Conservation (phyloP, 2,797 vertebrate genomes). For the Crenichthys baileyi region DNA sequence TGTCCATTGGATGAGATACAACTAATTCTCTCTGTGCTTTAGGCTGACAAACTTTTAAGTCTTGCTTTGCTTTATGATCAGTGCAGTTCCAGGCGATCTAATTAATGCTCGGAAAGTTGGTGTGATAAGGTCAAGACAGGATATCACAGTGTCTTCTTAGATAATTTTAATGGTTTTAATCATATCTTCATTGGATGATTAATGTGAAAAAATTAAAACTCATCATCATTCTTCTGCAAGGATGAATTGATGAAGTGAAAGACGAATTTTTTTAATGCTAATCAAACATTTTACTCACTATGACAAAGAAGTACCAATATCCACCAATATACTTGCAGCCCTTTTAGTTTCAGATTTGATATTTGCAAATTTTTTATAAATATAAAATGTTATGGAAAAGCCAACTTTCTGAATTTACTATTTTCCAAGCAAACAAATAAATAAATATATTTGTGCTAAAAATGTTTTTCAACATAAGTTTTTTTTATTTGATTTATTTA, state of each 20-base stretch:
- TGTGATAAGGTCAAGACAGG: not conserved
- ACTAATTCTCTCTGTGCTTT: too few relatives aligned
- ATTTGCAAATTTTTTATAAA: not conserved
- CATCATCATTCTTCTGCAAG: not conserved
- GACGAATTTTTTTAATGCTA: not conserved
- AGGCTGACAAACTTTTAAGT: not conserved
- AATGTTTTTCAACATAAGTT: not conserved
- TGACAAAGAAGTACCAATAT: too few relatives aligned
- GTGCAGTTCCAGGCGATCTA: not conserved
- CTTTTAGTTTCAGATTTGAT: not conserved
- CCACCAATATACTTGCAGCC: not conserved
- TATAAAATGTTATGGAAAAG: not conserved
- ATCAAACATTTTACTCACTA: not conserved
- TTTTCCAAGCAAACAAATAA: too few relatives aligned
- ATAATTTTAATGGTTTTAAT: not conserved
- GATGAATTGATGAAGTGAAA: not conserved
- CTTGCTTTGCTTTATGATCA: not conserved
- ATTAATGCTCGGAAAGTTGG: not conserved
- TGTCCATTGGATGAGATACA: too few relatives aligned
- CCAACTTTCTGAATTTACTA: too few relatives aligned
- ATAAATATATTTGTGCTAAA: not conserved
- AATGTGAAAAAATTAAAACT: not conserved
- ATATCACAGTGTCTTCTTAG: constrained; percentile 3
- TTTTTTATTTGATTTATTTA: not conserved
- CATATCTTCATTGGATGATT: not conserved